Conservation (phyloP, 2,797 vertebrate species). For the Echiichthys vipera region DNA sequence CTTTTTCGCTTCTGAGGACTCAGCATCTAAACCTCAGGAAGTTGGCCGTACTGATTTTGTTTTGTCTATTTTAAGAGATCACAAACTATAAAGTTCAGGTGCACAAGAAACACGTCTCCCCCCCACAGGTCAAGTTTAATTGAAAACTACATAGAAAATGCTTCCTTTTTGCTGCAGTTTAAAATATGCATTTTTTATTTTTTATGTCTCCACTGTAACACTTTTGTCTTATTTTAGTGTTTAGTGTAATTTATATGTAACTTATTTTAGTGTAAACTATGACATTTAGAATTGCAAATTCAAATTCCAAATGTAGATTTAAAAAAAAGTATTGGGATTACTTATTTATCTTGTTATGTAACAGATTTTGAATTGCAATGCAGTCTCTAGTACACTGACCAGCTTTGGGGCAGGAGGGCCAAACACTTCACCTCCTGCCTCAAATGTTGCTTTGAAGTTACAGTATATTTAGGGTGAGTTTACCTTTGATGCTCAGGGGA, state of each 20-base stretch:
- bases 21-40: background rate
- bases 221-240: background rate
- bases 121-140: background rate
- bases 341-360: background rate
- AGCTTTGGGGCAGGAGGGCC: background rate
- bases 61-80: background rate
- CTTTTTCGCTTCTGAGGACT: too few species aligned
- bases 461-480: background rate
- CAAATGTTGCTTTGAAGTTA: constrained; percentile 2
- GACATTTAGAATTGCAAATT: background rate
- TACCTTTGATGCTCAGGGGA: constrained; percentile 76
- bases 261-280: background rate
- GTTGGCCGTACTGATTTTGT: background rate
- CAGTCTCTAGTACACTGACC: background rate
- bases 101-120: background rate
- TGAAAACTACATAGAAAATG: background rate
- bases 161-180: background rate
- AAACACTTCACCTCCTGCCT: background rate
- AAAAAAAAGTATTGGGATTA: background rate
- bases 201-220: background rate
- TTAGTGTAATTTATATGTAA: too few species aligned
- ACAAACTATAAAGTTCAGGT: background rate
- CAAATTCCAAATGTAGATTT: background rate
- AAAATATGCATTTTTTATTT: background rate
- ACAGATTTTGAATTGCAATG: background rate